Evolutionary conservation across 2,888 invertebrate genomes (phyloP).

Genomic region (Phragmatobia fuliginosa): DNA sequence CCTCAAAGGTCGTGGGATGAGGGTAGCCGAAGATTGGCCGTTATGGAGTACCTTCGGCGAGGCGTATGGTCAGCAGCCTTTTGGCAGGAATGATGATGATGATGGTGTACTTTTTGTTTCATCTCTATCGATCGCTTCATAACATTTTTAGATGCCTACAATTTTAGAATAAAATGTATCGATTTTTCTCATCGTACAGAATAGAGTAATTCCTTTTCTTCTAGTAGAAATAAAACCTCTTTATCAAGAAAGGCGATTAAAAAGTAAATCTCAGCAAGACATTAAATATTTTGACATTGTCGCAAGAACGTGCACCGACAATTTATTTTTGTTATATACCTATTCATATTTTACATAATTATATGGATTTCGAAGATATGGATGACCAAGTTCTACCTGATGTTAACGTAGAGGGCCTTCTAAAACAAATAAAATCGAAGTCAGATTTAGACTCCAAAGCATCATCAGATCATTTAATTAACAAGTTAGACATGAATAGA

Average conservation of each 20-base stretch:
- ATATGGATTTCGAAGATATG: conserved; percentile 28
- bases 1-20: too few relatives aligned
- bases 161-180: neutral
- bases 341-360: neutral
- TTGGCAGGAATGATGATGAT: too few relatives aligned
- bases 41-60: too few relatives aligned
- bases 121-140: too few relatives aligned
- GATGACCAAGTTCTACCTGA: conserved; percentile 22
- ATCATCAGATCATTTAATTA: neutral
- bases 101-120: too few relatives aligned
- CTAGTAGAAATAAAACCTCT: neutral
- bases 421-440: conserved; percentile 3
- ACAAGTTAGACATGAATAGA: neutral
- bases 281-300: conserved; percentile 5
- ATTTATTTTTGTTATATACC: neutral
- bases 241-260: neutral
- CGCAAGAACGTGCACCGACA: neutral
- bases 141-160: too few relatives aligned
- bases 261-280: neutral
- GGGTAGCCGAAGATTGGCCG: too few relatives aligned
- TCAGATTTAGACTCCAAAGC: neutral
- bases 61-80: too few relatives aligned
- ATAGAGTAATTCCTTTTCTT: neutral
- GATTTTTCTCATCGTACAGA: neutral
- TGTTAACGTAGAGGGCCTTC: neutral